Percentiles rank a stretch among this genome's conserved stretches.
Conservation (phyloP, 2,888 invertebrate genomes). For the Caenorhabditis afra region DNA sequence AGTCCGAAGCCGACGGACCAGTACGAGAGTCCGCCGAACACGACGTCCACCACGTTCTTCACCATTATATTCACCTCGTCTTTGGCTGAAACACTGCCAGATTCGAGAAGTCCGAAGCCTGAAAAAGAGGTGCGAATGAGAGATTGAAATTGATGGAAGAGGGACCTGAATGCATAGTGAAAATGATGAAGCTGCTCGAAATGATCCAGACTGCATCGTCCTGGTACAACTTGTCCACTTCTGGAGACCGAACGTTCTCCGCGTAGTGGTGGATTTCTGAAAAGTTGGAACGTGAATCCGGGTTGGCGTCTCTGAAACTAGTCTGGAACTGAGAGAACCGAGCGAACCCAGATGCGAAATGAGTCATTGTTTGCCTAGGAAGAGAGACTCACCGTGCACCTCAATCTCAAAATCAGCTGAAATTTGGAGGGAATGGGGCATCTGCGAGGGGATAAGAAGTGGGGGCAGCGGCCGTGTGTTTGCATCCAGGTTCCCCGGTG, state of each 20-base stretch:
- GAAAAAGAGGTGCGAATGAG: too few relatives aligned
- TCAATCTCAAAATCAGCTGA: conserved; percentile 25
- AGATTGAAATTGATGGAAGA: too few relatives aligned
- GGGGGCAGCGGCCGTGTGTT: conserved; percentile 6
- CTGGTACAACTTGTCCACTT: conserved; percentile 72
- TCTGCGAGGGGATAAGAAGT: conserved; percentile 10
- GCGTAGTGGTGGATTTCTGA: conserved; percentile 72
- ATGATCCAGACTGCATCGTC: conserved; percentile 79
- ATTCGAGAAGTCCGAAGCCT: conserved; percentile 79
- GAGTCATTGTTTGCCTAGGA: conserved; percentile 9
- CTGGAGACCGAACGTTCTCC: conserved; percentile 44
- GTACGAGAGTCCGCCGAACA: conserved; percentile 92
- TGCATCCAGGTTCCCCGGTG: conserved; percentile 4
- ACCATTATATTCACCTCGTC: conserved; percentile 87
- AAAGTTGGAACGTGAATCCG: conserved; percentile 1
- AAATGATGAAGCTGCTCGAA: conserved; percentile 76
- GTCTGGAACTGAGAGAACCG: neutral
- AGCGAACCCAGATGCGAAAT: conserved; percentile 11
- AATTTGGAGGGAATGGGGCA: conserved; percentile 2
- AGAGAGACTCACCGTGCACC: conserved; percentile 36
- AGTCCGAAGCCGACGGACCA: conserved; percentile 96
- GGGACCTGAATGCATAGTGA: conserved; percentile 78
- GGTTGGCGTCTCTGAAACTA: neutral
- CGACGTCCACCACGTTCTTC: conserved; percentile 89
- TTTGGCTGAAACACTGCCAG: conserved; percentile 78